Evolutionary conservation across 1,140 invertebrate species (phyloP), one percentile per base, ranked within the genome.

Genomic region (Gonioctena quinquepunctata): DNA sequence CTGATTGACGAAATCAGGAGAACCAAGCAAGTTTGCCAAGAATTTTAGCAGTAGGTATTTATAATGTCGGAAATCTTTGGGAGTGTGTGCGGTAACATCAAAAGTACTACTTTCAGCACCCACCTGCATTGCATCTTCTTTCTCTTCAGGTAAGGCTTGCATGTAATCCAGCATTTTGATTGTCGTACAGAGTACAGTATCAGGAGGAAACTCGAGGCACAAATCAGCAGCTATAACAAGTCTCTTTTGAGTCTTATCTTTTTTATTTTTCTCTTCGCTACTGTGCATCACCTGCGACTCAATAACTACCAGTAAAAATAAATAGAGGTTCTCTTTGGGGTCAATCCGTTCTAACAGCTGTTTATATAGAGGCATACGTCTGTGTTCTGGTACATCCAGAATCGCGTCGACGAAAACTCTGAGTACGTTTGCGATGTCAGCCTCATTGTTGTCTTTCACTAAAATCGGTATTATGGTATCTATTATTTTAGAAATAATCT

Each of bases 401-500:
- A 96, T 87, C 1, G 94, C 93, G 78, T 94, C 92, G 0, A 95
- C 91, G 83, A 98, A 99, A 19, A 96, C 93, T 23, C 94, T 87
- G n/a, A 97, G 85, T 33, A 96, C 89, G 8, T 88, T 87, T 18
- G 90, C 87, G 1, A 91, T 85, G 66, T 84, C 68, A 3, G 27
- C 60, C 27, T 82, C 84, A 5, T 85, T 81, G 49, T 82, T 85
- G 13, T 86, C 18, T 89, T 86, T 84, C 13, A 94, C 88, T 21
- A 98, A 84, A 56, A 94, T 92, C 0, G 96, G 96, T 64, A 98
- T 90, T 19, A 98, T 89, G 0, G 92, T 95, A 76, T 96, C 93
- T 23, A 98, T 90, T 13, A 96, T 96, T 83, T 94, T 94, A 0
- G 89, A 89, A 56, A 98, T 96, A 5, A 98, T 93, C 83, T 97